Evolutionary conservation across 2,797 vertebrate species (phyloP), one percentile per base, ranked within the genome.

Genomic region (Brachyalestes nurse): DNA sequence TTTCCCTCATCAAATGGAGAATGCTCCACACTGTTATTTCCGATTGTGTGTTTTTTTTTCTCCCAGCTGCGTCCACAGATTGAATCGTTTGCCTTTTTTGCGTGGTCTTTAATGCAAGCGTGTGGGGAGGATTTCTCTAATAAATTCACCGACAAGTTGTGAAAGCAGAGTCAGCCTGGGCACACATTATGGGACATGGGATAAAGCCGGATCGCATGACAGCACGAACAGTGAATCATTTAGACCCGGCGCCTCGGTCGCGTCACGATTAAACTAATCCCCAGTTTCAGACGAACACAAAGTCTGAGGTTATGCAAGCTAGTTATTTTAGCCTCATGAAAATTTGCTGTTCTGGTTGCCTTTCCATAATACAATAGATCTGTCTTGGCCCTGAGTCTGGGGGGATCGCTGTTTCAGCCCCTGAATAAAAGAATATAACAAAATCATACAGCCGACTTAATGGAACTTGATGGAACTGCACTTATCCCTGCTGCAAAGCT

Each of bases 31-130:
- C 25, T 72, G 57, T 40, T 3, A 60, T 65, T 53, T 64, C 60
- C 17, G 34, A 75, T 5, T 6, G 14, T 45, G 13, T 10, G 45
- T 69, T 38, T 16, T 4, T 42, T 42, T 42, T 8, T 14, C 61
- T 51, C 13, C 12, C 21, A 8, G 42, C 40, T 49, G 53, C 38
- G 57, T 78, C 38, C 12, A 79, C 67, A 79, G 77, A 72, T 79
- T 23, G 16, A 72, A 53, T 62, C 77, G 12, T 47, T 45, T 21
- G 19, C 40, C 13, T 21, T 23, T 21, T 47, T 23, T 23, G 1
- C 65, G 1, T 13, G 65, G 8, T 45, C 19, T 8, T 67, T 67
- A 21, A 21, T 47, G 40, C 40, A 9, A 60, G 9, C 8, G 2
- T 19, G 5, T 38, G 21, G 40, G n/a, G n/a, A 13, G n/a, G 40